Percentiles rank a stretch among this genome's conserved stretches.
Conservation (phyloP, 2,113 vertebrate species). For the Trematocara marginatum region DNA sequence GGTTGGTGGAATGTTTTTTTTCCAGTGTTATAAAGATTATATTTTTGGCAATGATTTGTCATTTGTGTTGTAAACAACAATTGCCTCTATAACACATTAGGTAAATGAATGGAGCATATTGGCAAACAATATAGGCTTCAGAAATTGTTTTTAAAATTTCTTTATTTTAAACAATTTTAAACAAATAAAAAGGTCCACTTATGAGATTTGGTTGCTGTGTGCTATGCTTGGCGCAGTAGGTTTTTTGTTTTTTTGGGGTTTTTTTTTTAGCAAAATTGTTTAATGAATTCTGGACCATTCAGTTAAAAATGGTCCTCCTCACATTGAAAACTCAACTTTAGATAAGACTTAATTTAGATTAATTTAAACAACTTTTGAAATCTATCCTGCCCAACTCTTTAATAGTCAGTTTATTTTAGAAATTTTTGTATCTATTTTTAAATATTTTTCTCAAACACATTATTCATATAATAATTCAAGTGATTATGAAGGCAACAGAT, state of each 20-base stretch:
- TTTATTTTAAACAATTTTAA: background rate
- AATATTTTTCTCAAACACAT: background rate
- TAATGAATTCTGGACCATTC: background rate
- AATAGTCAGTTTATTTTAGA: background rate
- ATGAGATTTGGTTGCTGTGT: background rate
- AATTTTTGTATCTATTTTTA: background rate
- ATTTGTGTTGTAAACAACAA: background rate
- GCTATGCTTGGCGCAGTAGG: fast-evolving
- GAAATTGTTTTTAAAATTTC: fast-evolving
- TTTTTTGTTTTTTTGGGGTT: background rate
- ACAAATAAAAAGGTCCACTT: background rate
- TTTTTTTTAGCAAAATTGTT: background rate
- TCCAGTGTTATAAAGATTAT: background rate
- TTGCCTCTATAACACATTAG: background rate
- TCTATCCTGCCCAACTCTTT: background rate
- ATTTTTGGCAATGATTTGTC: background rate
- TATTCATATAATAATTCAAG: background rate
- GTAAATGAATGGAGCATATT: background rate
- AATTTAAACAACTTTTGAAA: background rate
- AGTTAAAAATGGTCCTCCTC: background rate
- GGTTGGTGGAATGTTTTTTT: fast-evolving
- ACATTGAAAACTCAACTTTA: background rate
- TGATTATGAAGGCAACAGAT: background rate
- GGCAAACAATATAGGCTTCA: fast-evolving
- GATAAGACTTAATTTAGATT: background rate